These are phyloP conservation scores for Malacosoma neustria DNA, from an alignment of 2,888 invertebrate genomes.

Conservation along the genomic window DNA sequence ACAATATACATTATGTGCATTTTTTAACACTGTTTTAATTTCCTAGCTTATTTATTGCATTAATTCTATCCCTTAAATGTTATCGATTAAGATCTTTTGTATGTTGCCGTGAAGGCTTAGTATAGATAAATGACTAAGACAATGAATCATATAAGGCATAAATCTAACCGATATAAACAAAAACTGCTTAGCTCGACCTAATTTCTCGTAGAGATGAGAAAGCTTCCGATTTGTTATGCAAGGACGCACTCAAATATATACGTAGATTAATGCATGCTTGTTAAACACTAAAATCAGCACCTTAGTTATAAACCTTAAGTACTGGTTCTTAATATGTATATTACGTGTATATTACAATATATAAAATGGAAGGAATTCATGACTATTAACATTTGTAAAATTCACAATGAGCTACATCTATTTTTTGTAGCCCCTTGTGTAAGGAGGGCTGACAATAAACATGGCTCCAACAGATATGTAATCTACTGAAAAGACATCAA, in stretches of 20 bases:
- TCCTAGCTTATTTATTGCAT: constrained; percentile 33
- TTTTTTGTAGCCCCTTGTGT: too few relatives aligned
- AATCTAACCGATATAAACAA: constrained; percentile 31
- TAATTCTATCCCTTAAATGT: constrained; percentile 20
- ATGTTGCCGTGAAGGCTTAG: constrained; percentile 23
- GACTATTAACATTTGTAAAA: too few relatives aligned
- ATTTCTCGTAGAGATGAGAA: constrained; percentile 18
- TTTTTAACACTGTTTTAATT: constrained; percentile 56
- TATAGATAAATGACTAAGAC: constrained; percentile 39
- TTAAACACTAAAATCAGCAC: constrained; percentile 6
- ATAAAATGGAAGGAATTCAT: too few relatives aligned
- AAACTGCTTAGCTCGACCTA: constrained; percentile 30
- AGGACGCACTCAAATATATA: constrained; percentile 15
- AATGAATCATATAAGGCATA: constrained; percentile 44
- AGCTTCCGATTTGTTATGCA: constrained; percentile 12
- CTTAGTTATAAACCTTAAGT: background rate
- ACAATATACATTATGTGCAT: constrained; percentile 64
- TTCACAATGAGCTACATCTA: too few relatives aligned
- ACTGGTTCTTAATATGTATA: background rate
- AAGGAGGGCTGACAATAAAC: too few relatives aligned
- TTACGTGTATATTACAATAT: too few relatives aligned
- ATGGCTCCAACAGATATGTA: too few relatives aligned
- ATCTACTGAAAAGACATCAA: too few relatives aligned
- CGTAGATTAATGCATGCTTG: constrained; percentile 15
- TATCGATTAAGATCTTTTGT: constrained; percentile 28